phyloP scores from a whole-genome alignment of 2,888 invertebrate species.

The Epinotia bilunana region DNA sequence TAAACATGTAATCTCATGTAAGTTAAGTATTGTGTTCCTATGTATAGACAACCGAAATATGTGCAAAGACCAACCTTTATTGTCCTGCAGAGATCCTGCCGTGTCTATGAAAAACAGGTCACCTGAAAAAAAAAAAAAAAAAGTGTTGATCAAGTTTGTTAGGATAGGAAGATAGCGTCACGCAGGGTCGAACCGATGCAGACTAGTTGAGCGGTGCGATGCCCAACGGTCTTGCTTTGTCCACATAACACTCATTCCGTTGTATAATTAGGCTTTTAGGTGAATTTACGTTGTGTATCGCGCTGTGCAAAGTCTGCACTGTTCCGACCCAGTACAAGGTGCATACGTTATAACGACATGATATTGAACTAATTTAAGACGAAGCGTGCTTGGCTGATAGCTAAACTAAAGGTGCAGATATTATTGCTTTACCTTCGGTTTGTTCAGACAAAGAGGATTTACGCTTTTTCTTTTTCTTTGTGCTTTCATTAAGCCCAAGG shows the following conservation, averaged over 20 bases:
- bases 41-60: neutral
- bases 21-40: too few relatives aligned
- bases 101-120: slow-evolving; percentile 3
- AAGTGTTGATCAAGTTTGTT: neutral
- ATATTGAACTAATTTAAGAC: too few relatives aligned
- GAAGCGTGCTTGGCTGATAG: too few relatives aligned
- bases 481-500: slow-evolving; percentile 7
- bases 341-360: neutral
- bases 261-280: neutral
- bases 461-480: slow-evolving; percentile 27
- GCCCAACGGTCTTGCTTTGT: neutral
- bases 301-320: neutral
- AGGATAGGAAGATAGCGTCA: neutral
- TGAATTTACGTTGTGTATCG: neutral
- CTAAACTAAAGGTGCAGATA: too few relatives aligned
- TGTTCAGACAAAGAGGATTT: slow-evolving; percentile 9
- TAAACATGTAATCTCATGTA: too few relatives aligned
- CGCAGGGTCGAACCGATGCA: too few relatives aligned
- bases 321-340: too few relatives aligned
- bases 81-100: neutral
- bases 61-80: neutral
- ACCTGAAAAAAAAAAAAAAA: neutral
- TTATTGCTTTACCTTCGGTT: slow-evolving; percentile 5
- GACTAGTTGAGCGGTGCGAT: neutral
- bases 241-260: neutral